A percentile compares a stretch with the other conserved stretches of the same genome.
These are phyloP conservation scores for Pollenia griseotomentosa DNA, from an alignment of 2,888 invertebrate genomes.

Conservation along the genomic window DNA sequence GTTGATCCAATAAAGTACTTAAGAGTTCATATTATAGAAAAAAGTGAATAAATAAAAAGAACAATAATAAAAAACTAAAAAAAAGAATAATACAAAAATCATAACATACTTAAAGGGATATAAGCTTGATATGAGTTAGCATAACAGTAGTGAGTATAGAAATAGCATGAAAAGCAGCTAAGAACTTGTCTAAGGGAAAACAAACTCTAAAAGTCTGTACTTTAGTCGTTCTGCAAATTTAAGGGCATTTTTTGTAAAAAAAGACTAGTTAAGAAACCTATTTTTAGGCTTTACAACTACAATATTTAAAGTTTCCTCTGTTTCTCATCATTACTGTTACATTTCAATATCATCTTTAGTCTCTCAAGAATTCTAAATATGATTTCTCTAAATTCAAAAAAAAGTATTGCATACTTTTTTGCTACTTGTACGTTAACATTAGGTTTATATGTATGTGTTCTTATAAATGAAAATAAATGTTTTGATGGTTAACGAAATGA, in stretches of 20 bases:
- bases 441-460: not conserved
- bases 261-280: no score
- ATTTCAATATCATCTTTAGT: not conserved
- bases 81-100: conserved; percentile 65
- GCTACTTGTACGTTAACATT: not conserved
- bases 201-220: no score
- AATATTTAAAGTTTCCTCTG: not conserved
- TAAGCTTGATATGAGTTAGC: not conserved
- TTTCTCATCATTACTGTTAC: not conserved
- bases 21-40: conserved; percentile 61
- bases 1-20: conserved; percentile 82
- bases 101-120: conserved; percentile 75
- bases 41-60: conserved; percentile 8
- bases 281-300: not conserved
- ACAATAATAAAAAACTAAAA: conserved; percentile 37
- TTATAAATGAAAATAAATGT: conserved; percentile 72
- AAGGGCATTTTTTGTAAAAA: no score
- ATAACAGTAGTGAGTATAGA: not conserved
- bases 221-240: no score
- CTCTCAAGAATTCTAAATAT: not conserved
- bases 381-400: not conserved
- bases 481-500: conserved; percentile 74
- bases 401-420: conserved; percentile 57
- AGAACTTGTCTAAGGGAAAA: no score
- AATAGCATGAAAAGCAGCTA: conserved; percentile 19